Conservation (phyloP, 2,888 invertebrate genomes). For the Drosophila neonasuta region DNA sequence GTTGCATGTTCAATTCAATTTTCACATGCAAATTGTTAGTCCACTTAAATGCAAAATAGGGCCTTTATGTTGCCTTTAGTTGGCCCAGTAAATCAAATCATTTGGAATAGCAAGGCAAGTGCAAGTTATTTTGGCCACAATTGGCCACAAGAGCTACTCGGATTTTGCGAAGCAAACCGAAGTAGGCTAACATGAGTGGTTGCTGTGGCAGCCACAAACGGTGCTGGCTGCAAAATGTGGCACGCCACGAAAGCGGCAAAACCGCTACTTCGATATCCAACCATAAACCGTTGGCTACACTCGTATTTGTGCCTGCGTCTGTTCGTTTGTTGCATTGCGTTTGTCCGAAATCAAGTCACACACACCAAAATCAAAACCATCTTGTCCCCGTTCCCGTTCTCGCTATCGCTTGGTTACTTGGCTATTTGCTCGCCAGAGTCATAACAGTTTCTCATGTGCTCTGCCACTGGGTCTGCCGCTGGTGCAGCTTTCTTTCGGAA, state of each 20-base stretch:
- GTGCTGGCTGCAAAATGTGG: conserved; percentile 43
- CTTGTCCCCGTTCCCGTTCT: conserved; percentile 25
- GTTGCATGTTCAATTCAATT: conserved; percentile 19
- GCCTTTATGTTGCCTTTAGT: conserved; percentile 18
- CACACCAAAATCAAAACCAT: conserved; percentile 50
- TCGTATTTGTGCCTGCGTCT: conserved; percentile 19
- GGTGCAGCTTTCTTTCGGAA: conserved; percentile 75
- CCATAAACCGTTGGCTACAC: conserved; percentile 51
- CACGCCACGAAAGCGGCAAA: conserved; percentile 65
- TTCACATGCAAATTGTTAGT: conserved; percentile 7
- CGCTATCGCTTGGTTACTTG: conserved; percentile 1
- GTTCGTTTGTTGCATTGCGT: conserved; percentile 20
- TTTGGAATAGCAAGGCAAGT: conserved; percentile 42
- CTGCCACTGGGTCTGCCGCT: conserved; percentile 29
- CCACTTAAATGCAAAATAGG: conserved; percentile 13
- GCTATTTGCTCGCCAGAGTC: conserved; percentile 37
- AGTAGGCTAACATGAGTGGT: conserved; percentile 61
- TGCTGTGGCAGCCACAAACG: conserved; percentile 35
- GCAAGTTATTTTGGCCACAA: conserved; percentile 50
- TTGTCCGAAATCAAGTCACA: conserved; percentile 54
- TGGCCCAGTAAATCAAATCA: conserved; percentile 52
- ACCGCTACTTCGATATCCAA: conserved; percentile 57
- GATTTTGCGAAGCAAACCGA: conserved; percentile 38
- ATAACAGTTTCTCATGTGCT: conserved; percentile 61
- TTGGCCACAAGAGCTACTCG: conserved; percentile 35